Evolutionary conservation across 2,113 vertebrate genomes (phyloP), one percentile per base, ranked within the genome.

Genomic region (Microtus oregoni): DNA sequence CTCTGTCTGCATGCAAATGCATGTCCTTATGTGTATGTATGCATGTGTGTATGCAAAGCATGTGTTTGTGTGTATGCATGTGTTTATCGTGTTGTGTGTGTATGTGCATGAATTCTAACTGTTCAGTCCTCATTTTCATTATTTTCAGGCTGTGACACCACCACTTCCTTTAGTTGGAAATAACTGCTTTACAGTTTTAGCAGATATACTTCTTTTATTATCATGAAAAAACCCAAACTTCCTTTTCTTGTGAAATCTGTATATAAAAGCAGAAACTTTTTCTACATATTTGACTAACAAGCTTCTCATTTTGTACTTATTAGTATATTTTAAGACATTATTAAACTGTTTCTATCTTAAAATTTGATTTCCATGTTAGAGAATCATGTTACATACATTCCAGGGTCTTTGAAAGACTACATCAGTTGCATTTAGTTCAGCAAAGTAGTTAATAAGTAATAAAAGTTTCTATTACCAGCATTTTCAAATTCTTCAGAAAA

Each of bases 301-400:
- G 35, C 44, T 92, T 90, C 63, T 67, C 61, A 94, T 94, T 97
- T 93, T 97, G 86, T 92, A 55, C 86, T 95, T 94, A 92, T 92
- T 86, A 93, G 95, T 96, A 97, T 93, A n/a, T 92, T 96, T 93
- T 67, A 76, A 93, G 85, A 94, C 76, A 86, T 97, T 96, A 96
- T 96, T 94, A 94, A 94, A 93, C 96, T 65, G 95, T 93, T 92
- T 91, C 47, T 63, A 82, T 78, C 41, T 78, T 96, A 95, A 93
- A 87, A 91, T 68, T 68, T 68, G 17, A 95, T 92, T 92, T 89
- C 47, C 61, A 86, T 82, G 44, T 77, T 96, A 22, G 58, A 58
- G 95, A 94, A 86, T 82, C 88, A 96, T 87, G 96, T 96, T 94
- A 47, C 92, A 93, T 92, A 86, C n/a, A 94, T 91, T 76, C 87